A percentile compares a stretch with the other conserved stretches of the same genome.
phyloP scores from a whole-genome alignment of 2,113 vertebrate species.

The Mirza zaza region DNA sequence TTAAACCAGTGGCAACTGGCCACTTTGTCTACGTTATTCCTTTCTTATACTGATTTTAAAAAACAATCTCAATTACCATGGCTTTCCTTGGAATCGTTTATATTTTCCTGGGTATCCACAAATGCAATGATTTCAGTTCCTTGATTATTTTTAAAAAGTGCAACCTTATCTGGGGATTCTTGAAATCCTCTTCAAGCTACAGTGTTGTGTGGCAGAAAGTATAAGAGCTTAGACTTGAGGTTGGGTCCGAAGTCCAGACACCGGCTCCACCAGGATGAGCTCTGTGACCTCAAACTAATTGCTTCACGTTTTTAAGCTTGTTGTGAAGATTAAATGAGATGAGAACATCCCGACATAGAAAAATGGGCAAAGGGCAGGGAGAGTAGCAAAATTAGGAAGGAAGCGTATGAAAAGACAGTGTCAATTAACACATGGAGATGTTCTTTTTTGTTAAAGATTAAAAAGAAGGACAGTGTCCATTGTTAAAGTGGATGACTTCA shows the following conservation, averaged over 20 bases:
- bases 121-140: background rate
- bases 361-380: background rate
- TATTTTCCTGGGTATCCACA: background rate
- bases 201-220: background rate
- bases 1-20: too few species aligned
- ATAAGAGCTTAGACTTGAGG: background rate
- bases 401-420: background rate
- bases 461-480: background rate
- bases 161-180: background rate
- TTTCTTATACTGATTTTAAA: background rate
- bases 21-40: background rate
- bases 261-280: background rate
- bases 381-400: background rate
- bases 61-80: background rate
- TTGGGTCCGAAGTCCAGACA: background rate
- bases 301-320: slow-evolving; percentile 5
- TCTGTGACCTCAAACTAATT: slow-evolving; percentile 3
- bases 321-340: background rate
- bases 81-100: background rate
- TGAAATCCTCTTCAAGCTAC: background rate
- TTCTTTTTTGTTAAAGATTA: background rate
- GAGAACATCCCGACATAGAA: background rate
- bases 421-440: background rate
- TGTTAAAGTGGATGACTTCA: background rate
- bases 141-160: background rate